Conservation (phyloP, 2,888 invertebrate species). For the Nomada ruficornis region DNA sequence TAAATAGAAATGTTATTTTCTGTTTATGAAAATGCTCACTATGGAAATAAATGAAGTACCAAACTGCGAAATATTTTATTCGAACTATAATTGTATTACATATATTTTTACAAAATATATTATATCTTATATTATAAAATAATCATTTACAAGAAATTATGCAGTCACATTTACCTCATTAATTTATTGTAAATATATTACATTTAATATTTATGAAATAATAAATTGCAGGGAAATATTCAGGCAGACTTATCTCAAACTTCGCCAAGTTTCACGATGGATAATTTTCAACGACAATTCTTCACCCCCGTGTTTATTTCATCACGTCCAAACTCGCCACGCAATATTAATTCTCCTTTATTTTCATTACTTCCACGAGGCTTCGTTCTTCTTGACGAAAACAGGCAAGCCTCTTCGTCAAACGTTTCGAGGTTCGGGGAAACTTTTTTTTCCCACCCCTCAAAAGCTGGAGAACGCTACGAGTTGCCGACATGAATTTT, state of each 20-base stretch:
- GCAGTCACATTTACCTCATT: too few species aligned
- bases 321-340: not conserved
- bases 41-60: too few species aligned
- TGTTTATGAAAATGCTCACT: too few species aligned
- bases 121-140: too few species aligned
- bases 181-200: too few species aligned
- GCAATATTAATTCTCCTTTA: constrained; percentile 33
- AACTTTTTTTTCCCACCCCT: constrained; percentile 1
- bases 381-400: not conserved
- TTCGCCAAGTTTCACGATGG: not conserved
- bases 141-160: too few species aligned
- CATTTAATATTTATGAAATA: not conserved
- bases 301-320: constrained; percentile 11
- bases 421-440: constrained; percentile 27
- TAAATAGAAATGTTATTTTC: too few species aligned
- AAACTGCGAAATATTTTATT: too few species aligned
- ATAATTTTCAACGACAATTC: not conserved
- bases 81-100: too few species aligned
- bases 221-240: not conserved
- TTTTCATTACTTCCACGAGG: constrained; percentile 25
- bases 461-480: not conserved
- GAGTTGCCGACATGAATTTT: constrained; percentile 61
- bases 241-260: not conserved
- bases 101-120: too few species aligned
- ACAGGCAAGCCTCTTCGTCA: constrained; percentile 15